A percentile compares a stretch with the other conserved stretches of the same genome.
These are phyloP conservation scores for Leptodactylus fallax DNA, from an alignment of 2,797 vertebrate genomes.

Conservation along the genomic window DNA sequence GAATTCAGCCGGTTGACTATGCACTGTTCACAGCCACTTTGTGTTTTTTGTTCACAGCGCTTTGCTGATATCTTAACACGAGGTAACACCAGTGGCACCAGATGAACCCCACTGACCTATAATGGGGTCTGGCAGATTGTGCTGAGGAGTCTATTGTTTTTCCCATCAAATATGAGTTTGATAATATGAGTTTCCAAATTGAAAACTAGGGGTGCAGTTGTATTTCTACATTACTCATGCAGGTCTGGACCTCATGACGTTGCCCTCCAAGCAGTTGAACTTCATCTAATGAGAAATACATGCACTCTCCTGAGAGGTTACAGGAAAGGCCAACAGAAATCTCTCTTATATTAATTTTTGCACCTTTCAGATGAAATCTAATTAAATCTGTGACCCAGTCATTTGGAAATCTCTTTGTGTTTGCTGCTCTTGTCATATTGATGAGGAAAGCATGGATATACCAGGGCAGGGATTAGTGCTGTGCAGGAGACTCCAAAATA, in stretches of 20 bases:
- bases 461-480: neutral
- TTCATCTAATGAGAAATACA: conserved; percentile 66
- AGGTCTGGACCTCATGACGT: conserved; percentile 35
- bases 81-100: no score
- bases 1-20: no score
- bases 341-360: conserved; percentile 66
- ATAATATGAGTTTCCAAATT: neutral
- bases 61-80: no score
- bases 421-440: conserved; percentile 64
- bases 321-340: conserved; percentile 57
- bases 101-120: no score
- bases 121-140: no score
- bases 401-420: conserved; percentile 56
- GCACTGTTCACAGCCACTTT: no score
- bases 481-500: conserved; percentile 38
- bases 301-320: conserved; percentile 63
- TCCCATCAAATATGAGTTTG: no score
- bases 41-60: no score
- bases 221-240: neutral
- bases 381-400: conserved; percentile 65
- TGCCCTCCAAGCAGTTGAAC: conserved; percentile 25
- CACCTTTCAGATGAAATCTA: conserved; percentile 69
- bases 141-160: no score
- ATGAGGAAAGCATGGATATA: conserved; percentile 62
- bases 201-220: neutral